Evolutionary conservation across 2,797 vertebrate genomes (phyloP).

Genomic region (Sandelia bainsii): DNA sequence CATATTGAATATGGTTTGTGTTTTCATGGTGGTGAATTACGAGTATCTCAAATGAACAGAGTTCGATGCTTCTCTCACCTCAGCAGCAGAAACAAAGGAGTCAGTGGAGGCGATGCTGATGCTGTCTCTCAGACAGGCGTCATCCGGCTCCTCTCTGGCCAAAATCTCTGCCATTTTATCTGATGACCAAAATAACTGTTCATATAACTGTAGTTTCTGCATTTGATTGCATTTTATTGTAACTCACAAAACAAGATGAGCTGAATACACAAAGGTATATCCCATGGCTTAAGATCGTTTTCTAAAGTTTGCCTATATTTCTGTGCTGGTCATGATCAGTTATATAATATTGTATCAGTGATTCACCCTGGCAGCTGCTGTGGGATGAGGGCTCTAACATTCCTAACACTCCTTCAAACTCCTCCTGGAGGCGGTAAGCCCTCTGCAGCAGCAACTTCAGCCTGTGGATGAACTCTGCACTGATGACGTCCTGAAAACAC

Average conservation of each 20-base stretch:
- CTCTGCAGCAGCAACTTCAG: constrained; percentile 94
- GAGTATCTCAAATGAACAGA: no score
- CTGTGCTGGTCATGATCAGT: neutral
- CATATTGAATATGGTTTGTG: no score
- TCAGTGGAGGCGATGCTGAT: constrained; percentile 91
- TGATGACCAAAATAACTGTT: constrained; percentile 45
- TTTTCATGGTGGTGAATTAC: no score
- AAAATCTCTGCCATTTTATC: constrained; percentile 88
- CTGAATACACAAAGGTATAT: neutral
- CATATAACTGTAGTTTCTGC: neutral
- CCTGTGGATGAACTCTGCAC: constrained; percentile 94
- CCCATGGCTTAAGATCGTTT: neutral
- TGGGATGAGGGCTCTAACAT: constrained; percentile 86
- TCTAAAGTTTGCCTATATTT: neutral
- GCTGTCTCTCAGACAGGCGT: constrained; percentile 89
- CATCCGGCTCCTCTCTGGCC: constrained; percentile 85
- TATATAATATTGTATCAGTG: neutral
- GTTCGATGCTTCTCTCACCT: constrained; percentile 84
- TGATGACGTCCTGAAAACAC: constrained; percentile 91
- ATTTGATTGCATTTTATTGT: neutral
- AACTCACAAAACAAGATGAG: no score
- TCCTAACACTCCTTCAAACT: constrained; percentile 93
- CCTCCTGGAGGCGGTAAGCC: constrained; percentile 97
- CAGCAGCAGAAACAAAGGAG: constrained; percentile 93
- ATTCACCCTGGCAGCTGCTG: constrained; percentile 88